Base-by-base conservation (phyloP, 2,888 invertebrate species). In the Drosophila mimica region DNA sequence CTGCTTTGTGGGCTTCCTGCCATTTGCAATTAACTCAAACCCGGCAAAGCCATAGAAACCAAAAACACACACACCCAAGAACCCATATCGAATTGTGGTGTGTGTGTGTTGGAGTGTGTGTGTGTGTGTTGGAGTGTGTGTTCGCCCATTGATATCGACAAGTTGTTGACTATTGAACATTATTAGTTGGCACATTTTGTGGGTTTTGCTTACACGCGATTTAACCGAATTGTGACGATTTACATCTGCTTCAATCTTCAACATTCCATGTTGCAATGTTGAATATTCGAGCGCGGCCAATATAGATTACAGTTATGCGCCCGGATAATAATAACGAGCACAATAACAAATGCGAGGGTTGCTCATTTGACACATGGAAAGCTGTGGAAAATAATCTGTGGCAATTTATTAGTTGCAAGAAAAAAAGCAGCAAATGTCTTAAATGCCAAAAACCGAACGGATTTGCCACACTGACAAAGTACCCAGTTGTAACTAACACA, bases 361-460 rank as follows among this genome's bases (percentile, higher is more conserved):
- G 79, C 70, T 56, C 53, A 17, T 43, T 49, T 73, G 73, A 73
- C 73, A 79, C 79, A 70, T 76, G 38, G 56, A 67, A 77, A 79
- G 75, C 70, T 70, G 81, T 77, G 81, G 77, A 81, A 82, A 77
- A 82, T 88, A 87, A 87, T 89, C 87, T 87, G 72, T 78, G 78
- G 81, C 89, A 85, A 88, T 88, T 89, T 88, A 88, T 88, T 85
- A 78, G 81, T 56, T 43, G 52, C 63, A 48, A 54, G 25, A 56
- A 60, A 56, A 46, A 65, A 43, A 28, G 20, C 61, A 48, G 61
- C 57, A 78, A 74, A 72, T 70, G 70, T 71, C 81, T 79, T 68
- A 76, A 82, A 88, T 86, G 86, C 76, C 87, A 82, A 78, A 82
- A 81, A 79, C 77, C 86, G 78, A 81, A 88, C 77, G 83, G 87